Evolutionary conservation across 2,888 invertebrate genomes (phyloP).

Genomic region (Argynnis bischoffii): DNA sequence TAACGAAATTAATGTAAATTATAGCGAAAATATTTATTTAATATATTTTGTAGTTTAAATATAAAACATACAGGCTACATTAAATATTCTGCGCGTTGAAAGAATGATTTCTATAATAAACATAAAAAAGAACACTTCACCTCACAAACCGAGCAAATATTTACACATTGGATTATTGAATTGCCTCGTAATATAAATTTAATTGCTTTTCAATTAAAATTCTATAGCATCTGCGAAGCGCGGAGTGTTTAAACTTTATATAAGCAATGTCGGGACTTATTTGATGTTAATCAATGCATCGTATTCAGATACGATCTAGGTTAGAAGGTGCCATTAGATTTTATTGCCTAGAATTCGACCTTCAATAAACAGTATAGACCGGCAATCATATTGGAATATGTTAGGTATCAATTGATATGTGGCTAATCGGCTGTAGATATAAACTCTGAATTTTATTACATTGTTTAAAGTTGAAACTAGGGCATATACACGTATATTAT

Average conservation of each 20-base stretch:
- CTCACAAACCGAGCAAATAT: constrained; percentile 18
- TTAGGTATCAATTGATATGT: constrained; percentile 23
- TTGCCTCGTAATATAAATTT: constrained; percentile 20
- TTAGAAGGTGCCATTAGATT: constrained; percentile 61
- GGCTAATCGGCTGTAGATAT: constrained; percentile 7
- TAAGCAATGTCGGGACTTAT: constrained; percentile 53
- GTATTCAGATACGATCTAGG: constrained; percentile 68
- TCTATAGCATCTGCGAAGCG: constrained; percentile 28
- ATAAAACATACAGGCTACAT: too few species aligned
- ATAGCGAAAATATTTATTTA: too few species aligned
- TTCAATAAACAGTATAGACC: constrained; percentile 50
- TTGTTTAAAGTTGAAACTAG: constrained; percentile 13
- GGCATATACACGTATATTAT: constrained; percentile 5
- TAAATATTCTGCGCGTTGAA: too few species aligned
- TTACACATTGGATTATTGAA: constrained; percentile 20
- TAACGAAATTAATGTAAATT: too few species aligned
- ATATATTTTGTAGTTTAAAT: too few species aligned
- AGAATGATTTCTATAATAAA: background rate
- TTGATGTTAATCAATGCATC: constrained; percentile 52
- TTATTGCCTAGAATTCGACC: constrained; percentile 67
- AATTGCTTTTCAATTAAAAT: constrained; percentile 37
- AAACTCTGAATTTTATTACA: constrained; percentile 15
- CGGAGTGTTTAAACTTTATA: constrained; percentile 32
- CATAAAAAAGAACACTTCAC: background rate
- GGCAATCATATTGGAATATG: constrained; percentile 39